These are phyloP conservation scores for Jacana jacana DNA, from an alignment of 2,113 vertebrate species.

Conservation along the genomic window DNA sequence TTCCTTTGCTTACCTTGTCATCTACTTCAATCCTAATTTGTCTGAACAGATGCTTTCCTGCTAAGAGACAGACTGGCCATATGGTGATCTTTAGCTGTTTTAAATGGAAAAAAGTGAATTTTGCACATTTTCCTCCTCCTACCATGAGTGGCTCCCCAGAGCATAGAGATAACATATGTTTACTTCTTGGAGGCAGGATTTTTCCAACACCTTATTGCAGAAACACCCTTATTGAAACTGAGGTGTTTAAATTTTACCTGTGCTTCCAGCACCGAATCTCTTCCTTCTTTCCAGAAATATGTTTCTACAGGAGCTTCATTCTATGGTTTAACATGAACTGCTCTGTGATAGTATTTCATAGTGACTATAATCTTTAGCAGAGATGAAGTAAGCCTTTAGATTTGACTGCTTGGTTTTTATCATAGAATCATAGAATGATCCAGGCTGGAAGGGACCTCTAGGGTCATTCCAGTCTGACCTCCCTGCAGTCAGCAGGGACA, in stretches of 20 bases:
- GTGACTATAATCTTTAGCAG: neutral
- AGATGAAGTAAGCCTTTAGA: neutral
- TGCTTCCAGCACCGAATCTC: neutral
- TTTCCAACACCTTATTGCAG: neutral
- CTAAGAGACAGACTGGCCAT: conserved; percentile 12
- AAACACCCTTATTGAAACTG: neutral
- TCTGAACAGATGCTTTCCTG: conserved; percentile 30
- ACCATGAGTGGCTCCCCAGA: neutral
- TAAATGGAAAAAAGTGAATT: neutral
- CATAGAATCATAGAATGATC: no score
- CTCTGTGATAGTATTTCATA: neutral
- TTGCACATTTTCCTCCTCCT: neutral
- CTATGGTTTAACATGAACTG: neutral
- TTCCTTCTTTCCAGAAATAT: neutral
- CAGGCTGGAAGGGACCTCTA: no score
- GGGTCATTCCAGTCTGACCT: no score
- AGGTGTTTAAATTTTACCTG: neutral
- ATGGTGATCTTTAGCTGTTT: conserved; percentile 33
- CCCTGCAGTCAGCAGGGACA: no score
- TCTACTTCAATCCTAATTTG: neutral
- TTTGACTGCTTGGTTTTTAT: neutral
- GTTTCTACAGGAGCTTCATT: neutral
- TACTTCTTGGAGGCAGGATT: neutral
- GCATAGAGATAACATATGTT: neutral
- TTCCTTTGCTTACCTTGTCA: neutral